These are phyloP conservation scores for Astreopora myriophthalma DNA, from an alignment of 64 coral and sea anemone genomes.

Conservation along the genomic window DNA sequence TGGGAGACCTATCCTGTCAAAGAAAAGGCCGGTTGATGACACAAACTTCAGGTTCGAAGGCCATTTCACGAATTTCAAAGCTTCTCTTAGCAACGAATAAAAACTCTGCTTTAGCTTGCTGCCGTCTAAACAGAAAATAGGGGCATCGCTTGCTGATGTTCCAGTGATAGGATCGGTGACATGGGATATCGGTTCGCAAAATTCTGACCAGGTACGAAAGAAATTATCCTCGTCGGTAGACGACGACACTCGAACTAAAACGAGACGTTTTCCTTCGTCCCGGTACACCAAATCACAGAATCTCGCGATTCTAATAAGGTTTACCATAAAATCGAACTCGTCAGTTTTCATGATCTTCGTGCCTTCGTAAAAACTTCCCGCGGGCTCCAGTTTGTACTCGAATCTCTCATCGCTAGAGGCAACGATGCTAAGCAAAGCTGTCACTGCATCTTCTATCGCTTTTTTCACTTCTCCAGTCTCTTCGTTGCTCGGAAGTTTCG, in stretches of 20 bases:
- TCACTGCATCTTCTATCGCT: background rate
- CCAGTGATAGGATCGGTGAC: background rate
- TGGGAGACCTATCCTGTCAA: background rate
- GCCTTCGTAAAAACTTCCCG: constrained; percentile 28
- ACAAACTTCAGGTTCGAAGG: background rate
- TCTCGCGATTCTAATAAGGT: background rate
- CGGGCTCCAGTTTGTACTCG: background rate
- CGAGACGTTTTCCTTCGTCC: background rate
- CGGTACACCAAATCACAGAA: constrained; percentile 3
- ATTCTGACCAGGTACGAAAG: background rate
- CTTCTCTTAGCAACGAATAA: constrained; percentile 28
- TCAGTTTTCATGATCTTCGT: background rate
- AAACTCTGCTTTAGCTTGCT: constrained; percentile 4
- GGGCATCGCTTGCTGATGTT: background rate
- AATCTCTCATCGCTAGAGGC: background rate
- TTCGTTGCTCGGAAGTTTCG: background rate
- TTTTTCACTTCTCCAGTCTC: background rate
- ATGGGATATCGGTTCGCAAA: background rate
- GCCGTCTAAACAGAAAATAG: background rate
- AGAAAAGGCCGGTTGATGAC: background rate
- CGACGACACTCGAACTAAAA: background rate
- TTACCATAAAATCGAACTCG: constrained; percentile 26
- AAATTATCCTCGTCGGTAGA: background rate
- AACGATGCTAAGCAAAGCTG: background rate
- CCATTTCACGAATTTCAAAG: constrained; percentile 25